Evolutionary conservation across 1,140 invertebrate genomes (phyloP), one percentile per base, ranked within the genome.

Genomic region (Triops longicaudatus): DNA sequence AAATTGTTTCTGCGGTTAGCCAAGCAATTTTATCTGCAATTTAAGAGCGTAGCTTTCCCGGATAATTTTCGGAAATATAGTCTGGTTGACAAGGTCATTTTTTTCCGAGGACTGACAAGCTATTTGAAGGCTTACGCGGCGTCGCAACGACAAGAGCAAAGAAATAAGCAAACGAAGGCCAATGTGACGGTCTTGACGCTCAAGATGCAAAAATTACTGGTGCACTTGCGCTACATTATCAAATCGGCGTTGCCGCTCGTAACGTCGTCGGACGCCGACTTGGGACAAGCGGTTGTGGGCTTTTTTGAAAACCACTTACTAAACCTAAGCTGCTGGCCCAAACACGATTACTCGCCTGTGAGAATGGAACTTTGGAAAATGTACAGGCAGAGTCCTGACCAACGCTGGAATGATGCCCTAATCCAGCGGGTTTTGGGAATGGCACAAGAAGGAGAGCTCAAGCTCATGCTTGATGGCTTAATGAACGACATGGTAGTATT

Each of bases 371-470:
- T 72, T 37, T 77, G 71, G 41, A 73, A 73, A 72, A 73, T 73
- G n/a, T 77, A 77, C 72, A 72, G 76, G 9, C 22, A 26, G 7
- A 77, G 41, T 26, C 71, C 14, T 0, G 27, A 27, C 12, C 6
- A 42, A 1, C 27, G 76, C 10, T 77, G 76, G 76, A 72, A 77
- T 11, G 76, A 77, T 73, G 22, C n/a, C 22, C 41, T 77, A n/a
- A 27, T 77, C 12, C 28, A 72, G 22, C 71, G 50, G 43, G 1
- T 77, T n/a, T 41, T 77, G 31, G 26, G n/a, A 31, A 73, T 43
- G 28, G 28, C 76, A 12, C 73, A 77, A 26, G 14, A 41, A 26
- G 73, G 73, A 44, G 76, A 77, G 26, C 27, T 77, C 17, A 27
- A 43, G 11, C 26, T 42, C 12, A 77, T 77, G 14, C 42, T 28